These are phyloP conservation scores for Theretra japonica DNA, from an alignment of 2,888 invertebrate species.

Conservation along the genomic window DNA sequence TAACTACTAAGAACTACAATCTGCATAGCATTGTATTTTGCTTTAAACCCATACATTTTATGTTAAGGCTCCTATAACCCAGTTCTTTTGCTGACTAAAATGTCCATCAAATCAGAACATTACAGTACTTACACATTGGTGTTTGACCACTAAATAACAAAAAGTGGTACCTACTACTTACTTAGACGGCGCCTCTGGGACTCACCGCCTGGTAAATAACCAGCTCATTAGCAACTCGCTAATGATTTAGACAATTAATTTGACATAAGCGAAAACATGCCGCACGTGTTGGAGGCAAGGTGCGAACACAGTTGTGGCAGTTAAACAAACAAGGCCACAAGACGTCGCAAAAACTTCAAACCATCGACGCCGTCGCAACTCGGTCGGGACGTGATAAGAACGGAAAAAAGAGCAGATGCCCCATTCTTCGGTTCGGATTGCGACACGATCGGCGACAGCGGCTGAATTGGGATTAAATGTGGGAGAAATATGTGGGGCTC, in stretches of 20 bases:
- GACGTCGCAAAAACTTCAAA: background rate
- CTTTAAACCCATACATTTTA: too few species aligned
- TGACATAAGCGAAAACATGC: background rate
- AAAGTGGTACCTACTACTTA: too few species aligned
- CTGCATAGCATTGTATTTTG: too few species aligned
- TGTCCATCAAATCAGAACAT: too few species aligned
- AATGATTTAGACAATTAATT: constrained; percentile 13
- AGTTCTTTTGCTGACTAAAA: too few species aligned
- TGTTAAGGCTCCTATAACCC: too few species aligned
- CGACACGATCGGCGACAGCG: background rate
- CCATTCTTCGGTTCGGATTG: constrained; percentile 6
- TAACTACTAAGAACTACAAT: too few species aligned
- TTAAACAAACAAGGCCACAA: constrained; percentile 11
- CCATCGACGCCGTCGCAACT: background rate
- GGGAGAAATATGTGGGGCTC: too few species aligned
- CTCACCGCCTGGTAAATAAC: too few species aligned
- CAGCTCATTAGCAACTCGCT: background rate
- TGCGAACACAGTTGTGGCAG: constrained; percentile 2
- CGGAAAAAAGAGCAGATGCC: constrained; percentile 25
- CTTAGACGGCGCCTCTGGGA: too few species aligned
- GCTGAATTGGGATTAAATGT: background rate
- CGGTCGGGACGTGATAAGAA: constrained; percentile 21
- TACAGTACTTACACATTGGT: too few species aligned
- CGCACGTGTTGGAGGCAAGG: constrained; percentile 18
- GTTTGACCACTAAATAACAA: too few species aligned